These are phyloP conservation scores for Tangara arthus DNA, from an alignment of 2,797 vertebrate genomes.

Conservation along the genomic window DNA sequence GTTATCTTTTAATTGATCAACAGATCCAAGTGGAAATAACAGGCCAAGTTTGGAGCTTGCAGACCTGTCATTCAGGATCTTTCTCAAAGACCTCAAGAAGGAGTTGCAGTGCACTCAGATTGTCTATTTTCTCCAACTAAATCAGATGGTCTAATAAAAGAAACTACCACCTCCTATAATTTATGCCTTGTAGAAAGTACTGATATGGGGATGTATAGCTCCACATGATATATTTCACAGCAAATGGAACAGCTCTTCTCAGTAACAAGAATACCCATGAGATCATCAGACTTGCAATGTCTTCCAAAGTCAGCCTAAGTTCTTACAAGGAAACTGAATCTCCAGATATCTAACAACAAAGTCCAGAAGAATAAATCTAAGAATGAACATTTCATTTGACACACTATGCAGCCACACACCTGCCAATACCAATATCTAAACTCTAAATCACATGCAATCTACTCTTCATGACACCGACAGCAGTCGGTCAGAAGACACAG, in stretches of 20 bases:
- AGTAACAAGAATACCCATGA: not conserved
- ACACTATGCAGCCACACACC: not conserved
- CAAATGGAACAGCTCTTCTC: not conserved
- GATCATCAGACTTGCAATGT: not conserved
- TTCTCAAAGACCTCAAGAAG: not conserved
- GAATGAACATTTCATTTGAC: not conserved
- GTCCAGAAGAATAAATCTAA: conserved; percentile 9
- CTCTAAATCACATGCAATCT: not conserved
- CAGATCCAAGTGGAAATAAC: not conserved
- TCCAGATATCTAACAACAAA: not conserved
- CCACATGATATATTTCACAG: not conserved
- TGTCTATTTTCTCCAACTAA: not conserved
- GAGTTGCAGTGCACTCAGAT: not conserved
- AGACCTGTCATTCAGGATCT: not conserved
- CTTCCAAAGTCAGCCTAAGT: not conserved
- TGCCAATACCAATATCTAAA: conserved; percentile 13
- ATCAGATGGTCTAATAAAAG: conserved; percentile 4
- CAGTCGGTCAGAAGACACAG: not conserved
- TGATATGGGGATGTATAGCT: not conserved
- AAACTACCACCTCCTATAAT: not conserved
- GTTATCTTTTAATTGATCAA: conserved; percentile 32
- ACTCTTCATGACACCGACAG: not conserved
- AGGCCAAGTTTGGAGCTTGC: not conserved
- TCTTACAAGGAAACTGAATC: not conserved
- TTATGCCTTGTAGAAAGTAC: not conserved